Evolutionary conservation across 2,113 vertebrate genomes (phyloP), one percentile per base, ranked within the genome.

Genomic region (Echinops telfairi): DNA sequence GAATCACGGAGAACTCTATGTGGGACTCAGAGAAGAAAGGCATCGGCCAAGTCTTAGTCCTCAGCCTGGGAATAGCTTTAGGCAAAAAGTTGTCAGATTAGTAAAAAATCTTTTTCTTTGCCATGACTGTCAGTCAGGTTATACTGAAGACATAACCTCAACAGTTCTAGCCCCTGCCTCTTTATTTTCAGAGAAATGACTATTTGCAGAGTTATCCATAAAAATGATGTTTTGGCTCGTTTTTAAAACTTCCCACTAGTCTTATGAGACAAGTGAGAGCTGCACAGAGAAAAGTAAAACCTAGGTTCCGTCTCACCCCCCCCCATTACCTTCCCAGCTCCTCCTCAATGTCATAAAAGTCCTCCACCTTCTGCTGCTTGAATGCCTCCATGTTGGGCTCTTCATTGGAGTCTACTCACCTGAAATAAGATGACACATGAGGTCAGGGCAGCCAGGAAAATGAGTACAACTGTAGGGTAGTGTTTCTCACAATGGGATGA

Each of bases 311-410:
- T 0, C 2, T 16, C 3, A 2, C 66, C 90, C 70, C 40, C 70
- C 76, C 70, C 40, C 70, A 71, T 73, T 96, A 99, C 99, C 99
- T 99, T 94, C 99, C 99, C 31, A 99, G 98, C 71, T 98, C 98
- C 96, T 99, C 98, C 73, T 98, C 98, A 9, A 99, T 98, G 96
- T 99, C 99, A 3, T 99, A 99, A 93, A 99, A 97, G 0, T 99
- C 99, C 77, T 99, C 99, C 95, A 99, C 98, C 96, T 98, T 99
- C 97, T 99, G 98, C 95, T 99, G 99, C 94, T 99, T 99, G 98
- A 99, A 99, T 33, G 98, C 97, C 88, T 98, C 99, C 99, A 99
- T 99, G 88, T 97, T 97, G 81, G 97, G 94, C 97, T 99, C 98
- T 95, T 99, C 99, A 99, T 99, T 95, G 98, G 82, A 92, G 84